phyloP scores from a whole-genome alignment of 2,797 vertebrate species.

The Cichlasoma orientale region DNA sequence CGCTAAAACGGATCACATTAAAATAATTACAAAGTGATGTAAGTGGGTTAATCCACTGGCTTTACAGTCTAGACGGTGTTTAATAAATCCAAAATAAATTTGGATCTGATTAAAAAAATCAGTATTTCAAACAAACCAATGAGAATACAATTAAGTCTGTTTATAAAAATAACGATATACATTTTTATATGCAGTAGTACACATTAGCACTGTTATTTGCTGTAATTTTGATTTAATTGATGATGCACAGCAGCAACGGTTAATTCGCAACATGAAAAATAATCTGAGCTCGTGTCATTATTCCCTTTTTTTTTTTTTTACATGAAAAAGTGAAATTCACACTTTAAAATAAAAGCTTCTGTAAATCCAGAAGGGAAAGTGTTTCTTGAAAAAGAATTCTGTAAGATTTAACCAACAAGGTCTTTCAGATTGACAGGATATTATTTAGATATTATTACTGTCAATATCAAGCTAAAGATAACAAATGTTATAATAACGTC shows the following conservation, averaged over 20 bases:
- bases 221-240: neutral
- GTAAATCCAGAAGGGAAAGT: conserved; percentile 22
- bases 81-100: neutral
- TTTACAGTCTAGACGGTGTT: neutral
- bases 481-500: neutral
- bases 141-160: neutral
- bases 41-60: neutral
- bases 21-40: neutral
- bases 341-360: neutral
- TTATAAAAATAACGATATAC: neutral
- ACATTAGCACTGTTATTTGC: too few species aligned
- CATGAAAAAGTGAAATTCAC: neutral
- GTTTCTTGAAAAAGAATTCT: neutral
- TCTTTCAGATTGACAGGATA: conserved; percentile 19
- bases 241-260: conserved; percentile 48
- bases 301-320: too few species aligned
- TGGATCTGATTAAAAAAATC: neutral
- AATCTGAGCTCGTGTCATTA: too few species aligned
- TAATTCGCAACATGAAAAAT: conserved; percentile 52
- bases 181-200: too few species aligned
- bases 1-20: neutral
- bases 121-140: neutral
- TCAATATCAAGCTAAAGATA: neutral
- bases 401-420: neutral
- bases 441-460: neutral